Base-by-base conservation (phyloP, 1,140 invertebrate genomes). In the Listronotus bonariensis region DNA sequence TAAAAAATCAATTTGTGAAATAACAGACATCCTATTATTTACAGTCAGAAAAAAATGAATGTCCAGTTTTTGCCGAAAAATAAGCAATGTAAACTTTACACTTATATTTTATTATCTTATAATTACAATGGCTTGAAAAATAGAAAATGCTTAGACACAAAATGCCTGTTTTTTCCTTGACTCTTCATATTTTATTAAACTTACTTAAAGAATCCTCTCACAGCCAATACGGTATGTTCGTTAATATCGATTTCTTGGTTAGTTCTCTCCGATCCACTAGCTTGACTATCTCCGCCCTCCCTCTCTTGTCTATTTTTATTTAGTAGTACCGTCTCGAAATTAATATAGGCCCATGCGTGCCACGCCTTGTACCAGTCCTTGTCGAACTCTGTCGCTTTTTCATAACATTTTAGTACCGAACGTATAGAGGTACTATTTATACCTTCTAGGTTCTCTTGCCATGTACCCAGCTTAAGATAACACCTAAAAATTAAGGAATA, bases 311-410 rank as follows among this genome's bases (percentile, higher is more conserved):
- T 86, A 72, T 89, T 90, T 78, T 94, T 96, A 78, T 94, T 93
- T 79, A 93, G 95, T 0, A 96, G 76, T 11, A 99, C 93, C 0
- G 96, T 92, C 80, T 99, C 95, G 76, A 97, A 99, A 78, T 99
- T 99, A 85, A 96, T 97, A 70, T 96, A 97, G 0, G 97, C 97
- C 86, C 93, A 97, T 2, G 95, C 88, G 80, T 99, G 97, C 95
- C 97, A 99, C 0, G 97, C 97, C 85, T 98, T 93, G 74, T 95
- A 96, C 89, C 92, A 95, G 41, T 85, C 85, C 0, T 89, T 85
- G 77, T 98, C 93, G 71, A 95, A 88, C 68, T 92, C 88, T 3
- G 94, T 97, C 0, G 97, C 95, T 31, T 89, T 84, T 32, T 86
- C 84, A 75, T 96, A 99, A 69, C 89, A 96, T 20, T 90, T 86